Evolutionary conservation across 2,113 vertebrate genomes (phyloP).

Genomic region (Columba livia): DNA sequence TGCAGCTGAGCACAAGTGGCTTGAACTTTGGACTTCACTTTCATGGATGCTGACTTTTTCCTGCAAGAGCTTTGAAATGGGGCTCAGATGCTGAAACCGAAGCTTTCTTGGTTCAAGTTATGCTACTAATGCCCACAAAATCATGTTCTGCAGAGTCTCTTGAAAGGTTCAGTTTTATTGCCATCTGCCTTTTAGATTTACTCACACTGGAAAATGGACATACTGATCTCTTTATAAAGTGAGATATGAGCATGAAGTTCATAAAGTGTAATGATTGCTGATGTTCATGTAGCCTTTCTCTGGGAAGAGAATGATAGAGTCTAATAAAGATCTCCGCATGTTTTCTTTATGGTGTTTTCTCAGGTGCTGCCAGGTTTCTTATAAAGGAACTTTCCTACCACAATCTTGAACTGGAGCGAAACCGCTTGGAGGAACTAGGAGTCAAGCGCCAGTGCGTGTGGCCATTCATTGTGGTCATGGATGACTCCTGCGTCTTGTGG

Average conservation of each 20-base stretch:
- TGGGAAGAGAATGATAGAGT: background rate
- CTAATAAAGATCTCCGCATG: background rate
- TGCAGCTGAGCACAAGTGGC: background rate
- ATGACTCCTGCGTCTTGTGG: conserved; percentile 96
- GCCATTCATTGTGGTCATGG: conserved; percentile 97
- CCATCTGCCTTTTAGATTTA: background rate
- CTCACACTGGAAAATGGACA: background rate
- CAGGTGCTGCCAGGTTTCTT: conserved; percentile 94
- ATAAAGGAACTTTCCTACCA: conserved; percentile 98
- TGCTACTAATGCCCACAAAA: background rate
- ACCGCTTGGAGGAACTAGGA: conserved; percentile 90
- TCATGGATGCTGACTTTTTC: background rate
- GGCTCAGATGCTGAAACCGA: too few species aligned
- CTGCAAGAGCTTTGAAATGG: background rate
- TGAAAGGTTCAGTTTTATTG: background rate
- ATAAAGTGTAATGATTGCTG: background rate
- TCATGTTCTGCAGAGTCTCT: background rate
- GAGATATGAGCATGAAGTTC: background rate
- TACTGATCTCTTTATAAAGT: background rate
- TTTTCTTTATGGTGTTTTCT: background rate
- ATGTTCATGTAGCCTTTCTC: background rate
- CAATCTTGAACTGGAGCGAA: conserved; percentile 95
- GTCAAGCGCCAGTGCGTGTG: conserved; percentile 91
- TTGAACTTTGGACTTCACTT: background rate
- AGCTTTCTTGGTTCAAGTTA: background rate